phyloP scores from a whole-genome alignment of 1,140 invertebrate species.

The Heliconius hewitsoni region DNA sequence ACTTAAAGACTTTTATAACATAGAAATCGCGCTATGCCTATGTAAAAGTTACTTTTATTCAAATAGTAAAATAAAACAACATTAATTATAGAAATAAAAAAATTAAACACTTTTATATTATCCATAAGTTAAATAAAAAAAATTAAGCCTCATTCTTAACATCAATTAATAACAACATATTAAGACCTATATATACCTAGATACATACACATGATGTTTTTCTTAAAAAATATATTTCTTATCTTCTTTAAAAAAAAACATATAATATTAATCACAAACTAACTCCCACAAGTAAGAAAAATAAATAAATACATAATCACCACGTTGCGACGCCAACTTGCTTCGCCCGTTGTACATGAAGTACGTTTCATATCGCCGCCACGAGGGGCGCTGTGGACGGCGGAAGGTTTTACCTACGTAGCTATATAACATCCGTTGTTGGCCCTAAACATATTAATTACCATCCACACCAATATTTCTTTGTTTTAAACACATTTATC shows the following conservation, averaged over 20 bases:
- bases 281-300: background rate
- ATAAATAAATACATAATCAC: background rate
- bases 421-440: conserved; percentile 59
- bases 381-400: conserved; percentile 67
- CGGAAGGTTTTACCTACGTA: conserved; percentile 81
- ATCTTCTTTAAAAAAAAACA: background rate
- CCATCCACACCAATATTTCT: conserved; percentile 50
- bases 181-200: too few relatives aligned
- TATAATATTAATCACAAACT: too few relatives aligned
- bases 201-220: too few relatives aligned
- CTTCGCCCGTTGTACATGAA: conserved; percentile 70
- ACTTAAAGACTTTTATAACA: background rate
- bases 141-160: too few relatives aligned
- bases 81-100: too few relatives aligned
- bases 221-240: too few relatives aligned
- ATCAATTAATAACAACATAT: too few relatives aligned
- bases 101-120: too few relatives aligned
- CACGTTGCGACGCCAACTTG: conserved; percentile 47
- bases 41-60: too few relatives aligned
- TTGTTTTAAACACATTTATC: conserved; percentile 43
- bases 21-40: background rate
- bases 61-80: too few relatives aligned
- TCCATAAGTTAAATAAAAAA: too few relatives aligned
- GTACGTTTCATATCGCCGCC: conserved; percentile 64
- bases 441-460: conserved; percentile 12